Percentiles rank a stretch among this genome's conserved stretches.
phyloP scores from a whole-genome alignment of 1,140 invertebrate species.

The Hestina assimilis region DNA sequence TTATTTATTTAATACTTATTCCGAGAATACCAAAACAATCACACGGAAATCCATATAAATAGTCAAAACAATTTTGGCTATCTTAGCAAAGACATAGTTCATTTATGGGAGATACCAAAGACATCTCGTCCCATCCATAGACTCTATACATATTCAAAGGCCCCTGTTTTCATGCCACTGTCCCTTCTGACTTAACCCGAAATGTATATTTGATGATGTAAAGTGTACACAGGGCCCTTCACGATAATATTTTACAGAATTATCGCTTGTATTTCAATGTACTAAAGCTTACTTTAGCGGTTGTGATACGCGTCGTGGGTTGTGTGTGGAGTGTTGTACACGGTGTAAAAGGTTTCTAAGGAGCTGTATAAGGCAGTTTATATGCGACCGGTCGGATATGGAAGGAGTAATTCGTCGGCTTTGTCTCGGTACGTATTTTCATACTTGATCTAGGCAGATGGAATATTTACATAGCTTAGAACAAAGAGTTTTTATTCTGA shows the following conservation, averaged over 20 bases:
- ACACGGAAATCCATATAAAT: not conserved
- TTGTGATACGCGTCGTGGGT: not conserved
- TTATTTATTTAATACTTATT: no score
- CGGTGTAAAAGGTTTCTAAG: slow-evolving; percentile 45
- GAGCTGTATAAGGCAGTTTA: slow-evolving; percentile 30
- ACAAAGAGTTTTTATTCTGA: not conserved
- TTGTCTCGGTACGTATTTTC: slow-evolving; percentile 26
- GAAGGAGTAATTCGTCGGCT: slow-evolving; percentile 24
- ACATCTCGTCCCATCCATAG: slow-evolving; percentile 15
- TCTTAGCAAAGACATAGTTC: slow-evolving; percentile 13
- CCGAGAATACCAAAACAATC: slow-evolving; percentile 5
- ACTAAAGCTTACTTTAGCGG: not conserved
- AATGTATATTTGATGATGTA: slow-evolving; percentile 65
- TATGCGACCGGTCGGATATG: slow-evolving; percentile 26
- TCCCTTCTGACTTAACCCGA: slow-evolving; percentile 48
- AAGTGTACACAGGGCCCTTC: slow-evolving; percentile 6
- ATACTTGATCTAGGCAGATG: not conserved
- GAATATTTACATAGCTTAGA: not conserved
- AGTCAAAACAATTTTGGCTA: slow-evolving; percentile 7
- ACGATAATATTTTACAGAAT: not conserved
- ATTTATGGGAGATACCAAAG: slow-evolving; percentile 17
- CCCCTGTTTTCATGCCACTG: slow-evolving; percentile 32
- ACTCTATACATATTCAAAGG: slow-evolving; percentile 56
- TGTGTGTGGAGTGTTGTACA: slow-evolving; percentile 6
- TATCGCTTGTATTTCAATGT: not conserved